phyloP scores from a whole-genome alignment of 1,140 invertebrate species.

The Phymastichus coffea region DNA sequence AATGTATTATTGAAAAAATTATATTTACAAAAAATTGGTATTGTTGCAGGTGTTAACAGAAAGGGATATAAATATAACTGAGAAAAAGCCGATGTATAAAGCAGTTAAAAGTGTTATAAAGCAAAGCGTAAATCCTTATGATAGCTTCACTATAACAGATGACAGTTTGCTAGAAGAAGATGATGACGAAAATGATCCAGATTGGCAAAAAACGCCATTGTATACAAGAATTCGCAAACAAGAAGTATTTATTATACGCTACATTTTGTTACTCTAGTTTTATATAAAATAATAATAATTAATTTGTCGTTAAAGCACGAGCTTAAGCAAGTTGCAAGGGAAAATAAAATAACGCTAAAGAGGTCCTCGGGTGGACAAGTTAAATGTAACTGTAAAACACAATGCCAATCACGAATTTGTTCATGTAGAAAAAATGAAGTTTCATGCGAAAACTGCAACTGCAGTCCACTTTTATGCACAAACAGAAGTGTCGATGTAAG shows the following conservation, averaged over 20 bases:
- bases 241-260: conserved; percentile 27
- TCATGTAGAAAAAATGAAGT: conserved; percentile 58
- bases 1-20: not conserved
- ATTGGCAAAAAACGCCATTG: conserved; percentile 67
- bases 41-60: conserved; percentile 27
- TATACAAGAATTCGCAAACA: conserved; percentile 43
- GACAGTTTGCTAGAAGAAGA: conserved; percentile 51
- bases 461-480: conserved; percentile 54
- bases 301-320: not conserved
- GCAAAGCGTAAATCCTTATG: not conserved
- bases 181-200: conserved; percentile 63
- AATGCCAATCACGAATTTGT: conserved; percentile 61
- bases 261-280: conserved; percentile 16
- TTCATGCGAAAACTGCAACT: conserved; percentile 59
- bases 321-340: conserved; percentile 25
- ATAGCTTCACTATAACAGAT: conserved; percentile 32
- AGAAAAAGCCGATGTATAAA: conserved; percentile 10
- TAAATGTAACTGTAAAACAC: conserved; percentile 64
- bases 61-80: conserved; percentile 4
- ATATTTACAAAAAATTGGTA: not conserved
- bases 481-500: conserved; percentile 49
- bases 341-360: conserved; percentile 44
- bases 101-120: no score
- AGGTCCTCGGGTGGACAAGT: conserved; percentile 56
- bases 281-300: conserved; percentile 6